These are phyloP conservation scores for Hemicentrotus pulcherrimus DNA, from an alignment of 35 echinoderm and acorn worm species.

Conservation along the genomic window DNA sequence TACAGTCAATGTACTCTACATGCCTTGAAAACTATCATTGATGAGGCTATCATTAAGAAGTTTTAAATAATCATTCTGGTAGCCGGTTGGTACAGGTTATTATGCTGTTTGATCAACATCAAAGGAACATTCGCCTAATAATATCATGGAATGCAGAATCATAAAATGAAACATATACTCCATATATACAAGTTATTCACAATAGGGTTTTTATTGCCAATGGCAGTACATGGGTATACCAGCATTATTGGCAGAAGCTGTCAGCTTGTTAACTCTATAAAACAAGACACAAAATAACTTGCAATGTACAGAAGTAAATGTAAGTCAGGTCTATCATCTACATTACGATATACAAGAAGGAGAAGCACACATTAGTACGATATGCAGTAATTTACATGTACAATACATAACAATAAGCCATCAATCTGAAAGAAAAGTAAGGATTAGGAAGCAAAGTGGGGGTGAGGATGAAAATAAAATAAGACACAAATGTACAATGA, in stretches of 20 bases:
- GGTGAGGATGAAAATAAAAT: neutral
- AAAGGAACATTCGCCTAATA: no score
- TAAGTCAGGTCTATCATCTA: neutral
- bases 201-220: neutral
- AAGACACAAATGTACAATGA: neutral
- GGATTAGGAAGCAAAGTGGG: neutral
- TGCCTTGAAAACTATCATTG: no score
- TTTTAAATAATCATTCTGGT: no score
- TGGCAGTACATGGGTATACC: neutral
- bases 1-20: no score
- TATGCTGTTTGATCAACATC: no score
- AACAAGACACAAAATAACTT: no score
- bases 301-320: no score
- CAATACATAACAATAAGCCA: neutral
- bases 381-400: neutral
- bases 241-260: neutral
- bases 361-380: neutral
- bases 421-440: neutral
- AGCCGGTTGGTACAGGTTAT: no score
- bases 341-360: neutral
- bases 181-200: neutral
- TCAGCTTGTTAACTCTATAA: neutral
- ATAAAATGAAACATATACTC: no score
- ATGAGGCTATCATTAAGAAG: no score
- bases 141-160: no score